Percentiles rank a stretch among this genome's conserved stretches.
phyloP scores from a whole-genome alignment of 2,113 vertebrate genomes.

The Anarhynchus alexandrinus region DNA sequence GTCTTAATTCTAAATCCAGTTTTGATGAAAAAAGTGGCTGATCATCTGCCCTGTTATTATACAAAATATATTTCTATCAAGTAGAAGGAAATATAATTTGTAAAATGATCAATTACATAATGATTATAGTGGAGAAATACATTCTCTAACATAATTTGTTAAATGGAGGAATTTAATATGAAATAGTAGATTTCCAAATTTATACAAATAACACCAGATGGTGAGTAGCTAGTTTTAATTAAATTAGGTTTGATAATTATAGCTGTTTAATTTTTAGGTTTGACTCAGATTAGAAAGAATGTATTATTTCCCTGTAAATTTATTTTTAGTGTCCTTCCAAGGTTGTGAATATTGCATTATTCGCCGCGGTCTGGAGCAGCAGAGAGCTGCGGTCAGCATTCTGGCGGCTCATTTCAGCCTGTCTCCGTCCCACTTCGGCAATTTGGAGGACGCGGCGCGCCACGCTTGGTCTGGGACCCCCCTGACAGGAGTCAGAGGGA shows the following conservation, averaged over 20 bases:
- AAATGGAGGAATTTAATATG: slow-evolving; percentile 68
- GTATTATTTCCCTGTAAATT: slow-evolving; percentile 54
- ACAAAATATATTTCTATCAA: slow-evolving; percentile 71
- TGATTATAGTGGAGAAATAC: slow-evolving; percentile 62
- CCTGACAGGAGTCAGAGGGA: neutral
- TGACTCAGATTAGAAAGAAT: slow-evolving; percentile 76
- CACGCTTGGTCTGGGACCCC: neutral
- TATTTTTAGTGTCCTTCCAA: slow-evolving; percentile 67
- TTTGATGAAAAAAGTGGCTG: slow-evolving; percentile 60
- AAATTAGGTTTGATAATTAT: slow-evolving; percentile 79
- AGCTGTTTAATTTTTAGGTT: slow-evolving; percentile 78
- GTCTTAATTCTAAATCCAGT: slow-evolving; percentile 31
- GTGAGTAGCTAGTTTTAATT: slow-evolving; percentile 77
- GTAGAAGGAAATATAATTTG: slow-evolving; percentile 70
- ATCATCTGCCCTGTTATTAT: slow-evolving; percentile 64
- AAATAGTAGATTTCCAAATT: slow-evolving; percentile 77
- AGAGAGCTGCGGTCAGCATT: slow-evolving; percentile 18
- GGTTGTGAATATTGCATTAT: neutral
- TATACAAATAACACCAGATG: slow-evolving; percentile 79
- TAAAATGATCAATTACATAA: slow-evolving; percentile 70
- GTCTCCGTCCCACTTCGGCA: neutral
- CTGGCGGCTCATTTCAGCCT: neutral
- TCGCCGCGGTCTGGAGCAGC: neutral
- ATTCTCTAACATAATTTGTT: slow-evolving; percentile 66
- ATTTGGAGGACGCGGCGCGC: rapidly evolving